Evolutionary conservation across 2,888 invertebrate genomes (phyloP), one percentile per base, ranked within the genome.

Genomic region (Drosophila seclusa): DNA sequence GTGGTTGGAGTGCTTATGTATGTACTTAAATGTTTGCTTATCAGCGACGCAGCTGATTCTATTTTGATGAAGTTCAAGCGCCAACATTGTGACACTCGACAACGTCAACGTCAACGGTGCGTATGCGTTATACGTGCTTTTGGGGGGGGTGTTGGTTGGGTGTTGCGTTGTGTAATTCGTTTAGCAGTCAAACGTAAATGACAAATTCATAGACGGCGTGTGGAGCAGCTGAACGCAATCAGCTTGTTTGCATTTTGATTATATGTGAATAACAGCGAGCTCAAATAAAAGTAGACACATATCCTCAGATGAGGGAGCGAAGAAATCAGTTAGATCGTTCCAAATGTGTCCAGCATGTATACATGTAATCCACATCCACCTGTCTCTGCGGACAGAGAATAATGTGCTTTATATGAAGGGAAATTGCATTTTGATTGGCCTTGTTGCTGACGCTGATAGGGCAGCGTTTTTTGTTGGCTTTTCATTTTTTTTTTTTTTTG

Each of bases 21-120:
- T 50, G 61, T 62, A 68, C 49, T 64, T 73, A 67, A 71, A 73
- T 72, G 86, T 78, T 85, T 87, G 79, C 76, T 80, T 87, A 89
- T 80, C 87, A 76, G 78, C 53, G 52, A 53, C 69, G 74, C 91
- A 91, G 91, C 91, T 91, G 91, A 90, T 91, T 89, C 80, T 80
- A 80, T 88, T 90, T 89, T 91, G 86, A 89, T 91, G 77, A 88
- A 91, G 79, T 81, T 76, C 21, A 62, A 36, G 64, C 45, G 61
- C 40, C 61, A 73, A 65, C 64, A 64, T 73, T 77, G 64, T 75
- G 80, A 73, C 76, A 64, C 24, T 13, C 29, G 62, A 64, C 66
- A 42, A 45, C 45, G 13, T 36, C 36, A 36, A 16, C 36, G 69
- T 29, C 73, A 68, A 69, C 83, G 68, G 59, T 76, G 87, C 89